Evolutionary conservation across 2,888 invertebrate genomes (phyloP).

Genomic region (Stramonita haemastoma): DNA sequence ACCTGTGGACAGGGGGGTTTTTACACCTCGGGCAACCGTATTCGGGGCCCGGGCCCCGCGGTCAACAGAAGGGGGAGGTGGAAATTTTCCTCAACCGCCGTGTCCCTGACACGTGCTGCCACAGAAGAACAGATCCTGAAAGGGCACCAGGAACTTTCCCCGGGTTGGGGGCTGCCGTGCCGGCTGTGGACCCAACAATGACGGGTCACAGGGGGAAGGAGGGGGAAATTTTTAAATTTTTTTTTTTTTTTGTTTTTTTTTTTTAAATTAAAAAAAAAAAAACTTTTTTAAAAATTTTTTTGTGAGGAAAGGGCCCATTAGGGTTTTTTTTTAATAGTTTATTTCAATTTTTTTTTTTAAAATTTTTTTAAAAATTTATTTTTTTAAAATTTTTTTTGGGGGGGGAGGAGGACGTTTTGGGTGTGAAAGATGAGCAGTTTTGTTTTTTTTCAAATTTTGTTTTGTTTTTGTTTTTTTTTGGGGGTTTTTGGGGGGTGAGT

Average conservation of each 20-base stretch:
- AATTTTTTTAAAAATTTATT: too few relatives aligned
- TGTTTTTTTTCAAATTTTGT: too few relatives aligned
- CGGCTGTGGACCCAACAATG: constrained; percentile 93
- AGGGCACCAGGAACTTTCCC: constrained; percentile 96
- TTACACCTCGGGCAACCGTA: constrained; percentile 54
- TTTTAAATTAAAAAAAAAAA: too few relatives aligned
- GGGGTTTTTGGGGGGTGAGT: too few relatives aligned
- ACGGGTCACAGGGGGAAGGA: constrained; percentile 79
- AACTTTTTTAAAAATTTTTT: too few relatives aligned
- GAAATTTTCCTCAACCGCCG: constrained; percentile 79
- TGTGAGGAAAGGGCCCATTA: too few relatives aligned
- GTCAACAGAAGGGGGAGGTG: constrained; percentile 91
- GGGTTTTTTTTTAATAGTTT: too few relatives aligned
- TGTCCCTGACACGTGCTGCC: constrained; percentile 79
- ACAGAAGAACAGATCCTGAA: constrained; percentile 77
- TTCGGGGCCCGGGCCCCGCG: constrained; percentile 89
- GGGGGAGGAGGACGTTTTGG: too few relatives aligned
- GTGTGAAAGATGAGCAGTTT: too few relatives aligned
- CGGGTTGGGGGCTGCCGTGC: constrained; percentile 95
- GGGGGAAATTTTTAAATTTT: too few relatives aligned
- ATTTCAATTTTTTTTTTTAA: background rate
- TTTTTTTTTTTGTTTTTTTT: background rate
- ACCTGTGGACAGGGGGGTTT: constrained; percentile 66
- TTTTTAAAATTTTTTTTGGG: too few relatives aligned
- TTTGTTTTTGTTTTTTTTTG: too few relatives aligned